Percentiles rank a stretch among this genome's conserved stretches.
Conservation (phyloP, 2,888 invertebrate species). For the Synergus itoensis region DNA sequence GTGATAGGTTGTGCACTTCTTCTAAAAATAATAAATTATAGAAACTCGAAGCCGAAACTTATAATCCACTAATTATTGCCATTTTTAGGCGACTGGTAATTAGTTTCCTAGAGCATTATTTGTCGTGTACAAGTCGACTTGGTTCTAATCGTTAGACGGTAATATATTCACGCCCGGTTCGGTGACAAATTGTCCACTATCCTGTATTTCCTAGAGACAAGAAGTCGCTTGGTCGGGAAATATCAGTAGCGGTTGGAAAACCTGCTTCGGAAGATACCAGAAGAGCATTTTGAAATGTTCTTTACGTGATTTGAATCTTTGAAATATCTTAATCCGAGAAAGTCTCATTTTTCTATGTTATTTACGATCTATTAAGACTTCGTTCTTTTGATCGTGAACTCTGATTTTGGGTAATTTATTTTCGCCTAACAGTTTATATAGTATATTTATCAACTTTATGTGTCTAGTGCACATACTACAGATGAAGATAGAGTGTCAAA, state of each 20-base stretch:
- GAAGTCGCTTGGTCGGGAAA: constrained; percentile 41
- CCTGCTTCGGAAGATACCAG: constrained; percentile 28
- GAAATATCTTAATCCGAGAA: background rate
- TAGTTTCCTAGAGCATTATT: constrained; percentile 9
- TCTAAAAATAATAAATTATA: background rate
- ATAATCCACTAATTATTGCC: constrained; percentile 9
- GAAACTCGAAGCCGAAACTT: background rate
- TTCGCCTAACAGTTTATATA: background rate
- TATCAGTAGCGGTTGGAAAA: constrained; percentile 20
- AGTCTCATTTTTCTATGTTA: background rate
- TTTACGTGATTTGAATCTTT: constrained; percentile 21
- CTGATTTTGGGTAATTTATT: constrained; percentile 11
- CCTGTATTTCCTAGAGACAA: constrained; percentile 60
- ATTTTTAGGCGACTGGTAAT: background rate
- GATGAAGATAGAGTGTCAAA: background rate
- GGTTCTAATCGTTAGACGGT: constrained; percentile 42
- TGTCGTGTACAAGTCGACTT: constrained; percentile 47
- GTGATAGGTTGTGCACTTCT: background rate
- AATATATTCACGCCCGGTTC: constrained; percentile 56
- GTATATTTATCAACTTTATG: background rate
- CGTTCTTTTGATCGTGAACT: background rate
- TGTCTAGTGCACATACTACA: background rate
- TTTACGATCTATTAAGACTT: constrained; percentile 11
- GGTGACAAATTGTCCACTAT: constrained; percentile 61
- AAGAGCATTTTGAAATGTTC: constrained; percentile 10